Evolutionary conservation across 2,888 invertebrate species (phyloP).

Genomic region (Odontocerum albicorne): DNA sequence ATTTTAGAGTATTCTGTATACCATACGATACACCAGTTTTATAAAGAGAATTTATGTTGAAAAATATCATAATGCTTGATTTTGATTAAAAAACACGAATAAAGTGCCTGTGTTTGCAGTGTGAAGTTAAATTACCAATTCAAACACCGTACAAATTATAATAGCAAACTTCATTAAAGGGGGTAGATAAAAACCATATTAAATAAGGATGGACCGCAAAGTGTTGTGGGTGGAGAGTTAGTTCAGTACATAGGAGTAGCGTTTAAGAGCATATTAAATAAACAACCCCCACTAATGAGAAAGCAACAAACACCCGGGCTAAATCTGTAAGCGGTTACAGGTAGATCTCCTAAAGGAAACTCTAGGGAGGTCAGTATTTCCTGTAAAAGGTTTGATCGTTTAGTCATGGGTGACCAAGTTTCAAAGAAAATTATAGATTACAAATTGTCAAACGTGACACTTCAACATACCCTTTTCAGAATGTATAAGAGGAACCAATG

Average conservation of each 20-base stretch:
- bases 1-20: no score
- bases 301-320: constrained; percentile 32
- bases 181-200: constrained; percentile 34
- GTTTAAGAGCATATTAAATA: constrained; percentile 32
- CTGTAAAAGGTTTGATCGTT: constrained; percentile 12
- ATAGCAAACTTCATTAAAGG: constrained; percentile 34
- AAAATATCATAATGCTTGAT: no score
- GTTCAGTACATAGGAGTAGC: constrained; percentile 9
- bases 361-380: constrained; percentile 26
- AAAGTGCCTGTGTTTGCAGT: no score
- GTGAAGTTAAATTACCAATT: no score
- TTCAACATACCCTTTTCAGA: no score
- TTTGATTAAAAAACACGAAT: no score
- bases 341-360: constrained; percentile 27
- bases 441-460: no score
- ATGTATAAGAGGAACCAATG: no score
- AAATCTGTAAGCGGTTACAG: constrained; percentile 33
- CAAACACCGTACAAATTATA: constrained; percentile 21
- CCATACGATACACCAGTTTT: no score
- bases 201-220: constrained; percentile 22
- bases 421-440: no score
- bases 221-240: constrained; percentile 10
- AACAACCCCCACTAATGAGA: constrained; percentile 33
- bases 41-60: no score
- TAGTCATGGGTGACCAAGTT: constrained; percentile 10